phyloP scores from a whole-genome alignment of 2,113 vertebrate genomes.

The Nanorana parkeri region DNA sequence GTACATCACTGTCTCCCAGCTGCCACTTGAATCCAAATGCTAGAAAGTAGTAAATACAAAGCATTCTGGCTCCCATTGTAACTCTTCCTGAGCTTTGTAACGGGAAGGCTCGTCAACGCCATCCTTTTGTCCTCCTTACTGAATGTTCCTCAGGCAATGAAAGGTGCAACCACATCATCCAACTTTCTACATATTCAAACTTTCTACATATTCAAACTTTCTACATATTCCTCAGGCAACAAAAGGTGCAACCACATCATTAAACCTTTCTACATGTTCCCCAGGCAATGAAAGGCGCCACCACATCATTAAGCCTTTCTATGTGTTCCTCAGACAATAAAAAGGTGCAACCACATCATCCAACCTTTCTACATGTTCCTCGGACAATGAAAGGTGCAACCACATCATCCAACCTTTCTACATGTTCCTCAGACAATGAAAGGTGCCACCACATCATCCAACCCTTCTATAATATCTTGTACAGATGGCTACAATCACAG shows the following conservation, averaged over 20 bases:
- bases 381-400: slow-evolving; percentile 18
- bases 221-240: not conserved
- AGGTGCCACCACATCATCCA: too few species aligned
- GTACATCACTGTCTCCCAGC: slow-evolving; percentile 12
- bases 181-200: too few species aligned
- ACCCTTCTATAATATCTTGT: not conserved
- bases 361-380: not conserved
- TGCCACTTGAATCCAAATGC: slow-evolving; percentile 17
- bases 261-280: too few species aligned
- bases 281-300: too few species aligned
- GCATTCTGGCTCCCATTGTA: slow-evolving; percentile 3
- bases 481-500: not conserved
- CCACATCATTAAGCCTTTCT: too few species aligned
- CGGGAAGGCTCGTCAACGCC: slow-evolving; percentile 4
- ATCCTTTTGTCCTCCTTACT: not conserved
- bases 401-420: too few species aligned
- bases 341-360: too few species aligned
- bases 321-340: too few species aligned
- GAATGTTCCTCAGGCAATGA: not conserved
- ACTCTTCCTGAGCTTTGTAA: slow-evolving; percentile 32
- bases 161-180: slow-evolving; percentile 45
- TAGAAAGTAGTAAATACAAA: slow-evolving; percentile 16
- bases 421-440: too few species aligned
- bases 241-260: slow-evolving; percentile 41
- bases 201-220: too few species aligned